A percentile compares a stretch with the other conserved stretches of the same genome.
These are phyloP conservation scores for Taurulus bubalis DNA, from an alignment of 2,113 vertebrate genomes.

Conservation along the genomic window DNA sequence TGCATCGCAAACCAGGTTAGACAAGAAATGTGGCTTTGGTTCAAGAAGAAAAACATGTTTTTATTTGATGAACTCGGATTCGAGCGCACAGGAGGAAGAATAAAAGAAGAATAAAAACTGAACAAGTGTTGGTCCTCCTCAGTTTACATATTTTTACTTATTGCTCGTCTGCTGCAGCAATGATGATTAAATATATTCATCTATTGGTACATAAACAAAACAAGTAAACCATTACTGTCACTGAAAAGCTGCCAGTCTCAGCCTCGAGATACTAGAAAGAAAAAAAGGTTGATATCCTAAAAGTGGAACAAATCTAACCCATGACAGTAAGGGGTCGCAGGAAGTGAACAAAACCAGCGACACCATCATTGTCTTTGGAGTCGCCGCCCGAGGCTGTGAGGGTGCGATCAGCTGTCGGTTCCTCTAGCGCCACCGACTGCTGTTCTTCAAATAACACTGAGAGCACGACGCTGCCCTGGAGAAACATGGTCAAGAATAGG, in stretches of 20 bases:
- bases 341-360: constrained; percentile 21
- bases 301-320: not conserved
- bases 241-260: not conserved
- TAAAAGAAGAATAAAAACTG: too few species aligned
- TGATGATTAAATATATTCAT: not conserved
- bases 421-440: constrained; percentile 18
- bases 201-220: too few species aligned
- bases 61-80: not conserved
- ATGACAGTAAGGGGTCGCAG: not conserved
- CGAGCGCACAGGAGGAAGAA: not conserved
- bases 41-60: not conserved
- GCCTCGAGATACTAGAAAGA: not conserved
- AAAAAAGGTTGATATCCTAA: not conserved
- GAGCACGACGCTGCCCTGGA: not conserved
- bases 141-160: not conserved
- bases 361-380: constrained; percentile 15
- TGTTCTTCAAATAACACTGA: constrained; percentile 44
- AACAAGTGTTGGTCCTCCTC: too few species aligned
- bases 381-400: not conserved
- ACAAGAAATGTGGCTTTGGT: not conserved
- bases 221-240: not conserved
- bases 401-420: constrained; percentile 32
- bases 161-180: not conserved
- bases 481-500: not conserved
- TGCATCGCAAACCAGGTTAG: not conserved